These are phyloP conservation scores for Drosophila borealis DNA, from an alignment of 2,888 invertebrate species.

Conservation along the genomic window DNA sequence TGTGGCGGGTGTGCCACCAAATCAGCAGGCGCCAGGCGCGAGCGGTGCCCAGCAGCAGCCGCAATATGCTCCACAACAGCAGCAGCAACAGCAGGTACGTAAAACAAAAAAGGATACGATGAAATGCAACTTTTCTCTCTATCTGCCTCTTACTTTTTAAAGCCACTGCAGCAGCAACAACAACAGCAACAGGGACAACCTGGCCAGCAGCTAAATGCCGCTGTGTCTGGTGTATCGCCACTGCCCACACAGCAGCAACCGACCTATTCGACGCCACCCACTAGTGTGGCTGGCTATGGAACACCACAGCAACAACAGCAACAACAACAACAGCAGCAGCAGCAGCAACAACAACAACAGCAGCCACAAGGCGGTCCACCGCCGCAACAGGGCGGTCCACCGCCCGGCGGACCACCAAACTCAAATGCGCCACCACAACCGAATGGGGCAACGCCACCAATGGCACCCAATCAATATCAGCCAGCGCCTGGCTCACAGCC, in stretches of 20 bases:
- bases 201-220: slow-evolving; percentile 53
- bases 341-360: slow-evolving; percentile 75
- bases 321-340: slow-evolving; percentile 47
- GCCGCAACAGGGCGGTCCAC: slow-evolving; percentile 71
- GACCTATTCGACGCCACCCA: slow-evolving; percentile 83
- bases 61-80: slow-evolving; percentile 66
- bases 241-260: slow-evolving; percentile 80
- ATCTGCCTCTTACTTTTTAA: not conserved
- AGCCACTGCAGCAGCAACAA: slow-evolving; percentile 70
- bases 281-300: slow-evolving; percentile 75
- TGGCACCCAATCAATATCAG: slow-evolving; percentile 84
- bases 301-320: slow-evolving; percentile 75
- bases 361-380: slow-evolving; percentile 57
- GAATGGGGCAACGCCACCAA: slow-evolving; percentile 82
- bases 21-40: slow-evolving; percentile 57
- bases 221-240: slow-evolving; percentile 82
- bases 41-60: slow-evolving; percentile 56
- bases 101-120: not conserved
- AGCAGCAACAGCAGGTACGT: slow-evolving; percentile 54
- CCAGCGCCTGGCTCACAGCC: slow-evolving; percentile 84
- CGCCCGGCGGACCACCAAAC: slow-evolving; percentile 81
- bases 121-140: not conserved
- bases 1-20: slow-evolving; percentile 56
- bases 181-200: slow-evolving; percentile 49
- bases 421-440: slow-evolving; percentile 82